Percentiles rank a stretch among this genome's conserved stretches.
Conservation (phyloP, 2,888 invertebrate species). For the Pseudanteris insignis region DNA sequence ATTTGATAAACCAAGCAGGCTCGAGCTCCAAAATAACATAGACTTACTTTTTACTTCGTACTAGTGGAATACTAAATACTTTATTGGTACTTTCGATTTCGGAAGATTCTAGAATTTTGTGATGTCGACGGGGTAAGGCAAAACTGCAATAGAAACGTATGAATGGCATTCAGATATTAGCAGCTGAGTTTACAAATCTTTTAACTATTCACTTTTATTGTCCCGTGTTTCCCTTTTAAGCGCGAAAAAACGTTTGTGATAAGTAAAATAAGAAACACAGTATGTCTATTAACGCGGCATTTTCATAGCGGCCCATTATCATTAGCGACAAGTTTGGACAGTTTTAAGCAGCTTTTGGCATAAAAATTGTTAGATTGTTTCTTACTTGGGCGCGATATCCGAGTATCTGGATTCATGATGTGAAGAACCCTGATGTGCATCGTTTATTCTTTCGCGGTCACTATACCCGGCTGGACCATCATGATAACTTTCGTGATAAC, state of each 20-base stretch:
- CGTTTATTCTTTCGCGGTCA: slow-evolving; percentile 62
- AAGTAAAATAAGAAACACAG: too few relatives aligned
- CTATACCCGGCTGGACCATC: slow-evolving; percentile 67
- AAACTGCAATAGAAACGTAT: slow-evolving; percentile 54
- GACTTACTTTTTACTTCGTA: slow-evolving; percentile 58
- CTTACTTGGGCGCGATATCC: slow-evolving; percentile 89
- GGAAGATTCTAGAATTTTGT: slow-evolving; percentile 53
- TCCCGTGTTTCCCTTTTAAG: too few relatives aligned
- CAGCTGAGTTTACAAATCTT: too few relatives aligned
- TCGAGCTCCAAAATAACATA: slow-evolving; percentile 45
- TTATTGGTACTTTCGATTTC: slow-evolving; percentile 57
- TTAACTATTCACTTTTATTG: too few relatives aligned
- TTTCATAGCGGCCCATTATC: slow-evolving; percentile 23
- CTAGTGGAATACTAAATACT: slow-evolving; percentile 59
- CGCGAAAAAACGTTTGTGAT: too few relatives aligned
- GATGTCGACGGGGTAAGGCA: slow-evolving; percentile 55
- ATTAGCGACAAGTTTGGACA: slow-evolving; percentile 14
- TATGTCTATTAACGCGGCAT: too few relatives aligned
- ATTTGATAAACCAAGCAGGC: slow-evolving; percentile 41
- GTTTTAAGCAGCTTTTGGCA: slow-evolving; percentile 13
- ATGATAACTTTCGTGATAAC: slow-evolving; percentile 63
- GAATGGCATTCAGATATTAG: slow-evolving; percentile 38
- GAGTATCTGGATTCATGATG: slow-evolving; percentile 78
- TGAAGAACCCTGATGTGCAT: slow-evolving; percentile 67
- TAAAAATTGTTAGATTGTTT: slow-evolving; percentile 49